Evolutionary conservation across 2,113 vertebrate genomes (phyloP), one percentile per base, ranked within the genome.

Genomic region (Conger conger): DNA sequence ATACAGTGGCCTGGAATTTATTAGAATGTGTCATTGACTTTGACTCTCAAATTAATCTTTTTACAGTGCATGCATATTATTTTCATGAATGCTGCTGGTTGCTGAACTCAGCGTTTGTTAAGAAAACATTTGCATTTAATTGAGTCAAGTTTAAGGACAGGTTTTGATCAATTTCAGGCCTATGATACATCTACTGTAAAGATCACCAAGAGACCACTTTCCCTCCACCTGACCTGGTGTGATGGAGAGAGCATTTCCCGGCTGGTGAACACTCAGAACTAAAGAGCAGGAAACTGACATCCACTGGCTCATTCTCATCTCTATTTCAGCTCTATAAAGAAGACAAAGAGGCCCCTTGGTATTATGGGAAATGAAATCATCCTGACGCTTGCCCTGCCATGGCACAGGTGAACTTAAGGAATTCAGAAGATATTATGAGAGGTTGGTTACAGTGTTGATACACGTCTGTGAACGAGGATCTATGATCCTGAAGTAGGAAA

Each of bases 261-360:
- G 81, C 85, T 80, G 85, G 76, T 42, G 76, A 16, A 76, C 60
- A 45, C 63, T 50, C 38, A 68, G 20, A 68, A 35, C 63, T 8
- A 36, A 68, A 11, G n/a, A 63, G 2, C 16, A 20, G 35, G 36
- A 37, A 76, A 80, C 63, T 76, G 50, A 76, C 84, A 0, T 30
- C 38, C 79, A 36, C 1, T 81, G 18, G 36, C 80, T 17, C 38
- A 54, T 30, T 45, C 81, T 68, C 60, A 27, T 68, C 60, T n/a
- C 60, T 4, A 68, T 68, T 68, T 9, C 23, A n/a, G 60, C 20
- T n/a, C 60, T 20, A 89, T 76, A 86, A 27, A 85, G 82, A 5
- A 30, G 80, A 77, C 84, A 87, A 87, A 86, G 87, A 86, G 88
- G 79, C 86, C n/a, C 20, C 17, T 2, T 86, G 86, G 83, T 80